These are phyloP conservation scores for Myotis lucifugus DNA, from an alignment of 2,113 vertebrate genomes.

Conservation along the genomic window DNA sequence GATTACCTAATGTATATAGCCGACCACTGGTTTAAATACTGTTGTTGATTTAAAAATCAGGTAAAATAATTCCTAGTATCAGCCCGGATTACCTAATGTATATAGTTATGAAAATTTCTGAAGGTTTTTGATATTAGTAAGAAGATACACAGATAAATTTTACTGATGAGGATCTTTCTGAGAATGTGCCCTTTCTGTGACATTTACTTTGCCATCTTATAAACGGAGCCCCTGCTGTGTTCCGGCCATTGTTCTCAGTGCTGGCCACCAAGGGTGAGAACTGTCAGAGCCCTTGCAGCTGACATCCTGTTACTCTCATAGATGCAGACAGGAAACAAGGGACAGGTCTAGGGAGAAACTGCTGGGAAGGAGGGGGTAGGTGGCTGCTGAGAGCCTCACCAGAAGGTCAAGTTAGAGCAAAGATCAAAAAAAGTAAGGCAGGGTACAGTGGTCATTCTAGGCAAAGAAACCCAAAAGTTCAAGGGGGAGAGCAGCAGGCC, in stretches of 20 bases:
- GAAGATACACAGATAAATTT: not conserved
- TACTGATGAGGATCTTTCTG: not conserved
- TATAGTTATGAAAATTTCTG: not conserved
- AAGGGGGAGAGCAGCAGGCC: not conserved
- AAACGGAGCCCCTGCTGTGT: not conserved
- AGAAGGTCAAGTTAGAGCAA: not conserved
- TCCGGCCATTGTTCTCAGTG: not conserved
- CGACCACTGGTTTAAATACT: not conserved
- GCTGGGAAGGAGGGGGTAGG: too few relatives aligned
- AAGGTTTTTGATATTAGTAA: not conserved
- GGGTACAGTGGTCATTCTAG: not conserved
- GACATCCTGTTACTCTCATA: accelerated
- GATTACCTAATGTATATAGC: too few relatives aligned
- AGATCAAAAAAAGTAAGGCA: not conserved
- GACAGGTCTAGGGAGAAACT: accelerated
- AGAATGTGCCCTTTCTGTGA: not conserved
- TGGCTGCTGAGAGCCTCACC: not conserved
- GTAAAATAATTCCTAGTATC: not conserved
- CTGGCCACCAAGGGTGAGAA: too few relatives aligned
- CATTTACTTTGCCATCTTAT: not conserved
- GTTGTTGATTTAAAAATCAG: not conserved
- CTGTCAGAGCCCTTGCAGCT: not conserved
- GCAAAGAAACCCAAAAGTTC: not conserved
- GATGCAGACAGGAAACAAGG: not conserved
- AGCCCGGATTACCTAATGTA: not conserved